Base-by-base conservation (phyloP, 1,140 invertebrate species). In the Drosophila nigromelanica region DNA sequence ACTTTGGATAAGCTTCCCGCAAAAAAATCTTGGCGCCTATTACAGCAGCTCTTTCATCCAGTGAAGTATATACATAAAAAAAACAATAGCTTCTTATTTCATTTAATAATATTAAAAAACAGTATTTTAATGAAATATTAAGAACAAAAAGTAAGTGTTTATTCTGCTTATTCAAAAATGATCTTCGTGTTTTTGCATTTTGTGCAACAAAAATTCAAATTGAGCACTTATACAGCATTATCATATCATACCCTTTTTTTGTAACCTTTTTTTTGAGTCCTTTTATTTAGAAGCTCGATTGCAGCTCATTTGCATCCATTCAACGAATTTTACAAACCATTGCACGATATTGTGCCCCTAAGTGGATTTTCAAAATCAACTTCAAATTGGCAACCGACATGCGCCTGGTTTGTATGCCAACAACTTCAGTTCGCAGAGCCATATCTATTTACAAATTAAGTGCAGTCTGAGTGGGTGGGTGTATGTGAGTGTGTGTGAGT, bases 361-460 rank as follows among this genome's bases (percentile, higher is more conserved):
- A 68, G 64, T 68, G 47, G 15, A 27, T 64, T 64, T 71, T 55
- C 43, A 27, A 69, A 74, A 70, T 74, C 71, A 69, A 61, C 66
- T 61, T 61, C 67, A 69, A 69, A 74, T 69, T 70, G 58, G 51
- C 56, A 73, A 50, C 50, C 43, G 50, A 59, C 55, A 61, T 55
- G 71, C 45, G 58, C 37, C 15, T 56, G 45, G 54, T 72, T 50
- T 66, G 62, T 59, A 42, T 71, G 68, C 14, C 62, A 67, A 45
- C 63, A 59, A 73, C 66, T 69, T 69, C 48, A 69, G 40, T 52
- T 45, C 48, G 39, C 40, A 52, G 39, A 45, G 56, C 58, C 56
- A 45, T 52, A 69, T 69, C 71, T 69, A 48, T 73, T 61, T 62
- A 61, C 71, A 74, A 74, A 74, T 74, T 70, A 70, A 74, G 52